Evolutionary conservation across 2,888 invertebrate species (phyloP), one percentile per base, ranked within the genome.

Genomic region (Hypomecis punctinalis): DNA sequence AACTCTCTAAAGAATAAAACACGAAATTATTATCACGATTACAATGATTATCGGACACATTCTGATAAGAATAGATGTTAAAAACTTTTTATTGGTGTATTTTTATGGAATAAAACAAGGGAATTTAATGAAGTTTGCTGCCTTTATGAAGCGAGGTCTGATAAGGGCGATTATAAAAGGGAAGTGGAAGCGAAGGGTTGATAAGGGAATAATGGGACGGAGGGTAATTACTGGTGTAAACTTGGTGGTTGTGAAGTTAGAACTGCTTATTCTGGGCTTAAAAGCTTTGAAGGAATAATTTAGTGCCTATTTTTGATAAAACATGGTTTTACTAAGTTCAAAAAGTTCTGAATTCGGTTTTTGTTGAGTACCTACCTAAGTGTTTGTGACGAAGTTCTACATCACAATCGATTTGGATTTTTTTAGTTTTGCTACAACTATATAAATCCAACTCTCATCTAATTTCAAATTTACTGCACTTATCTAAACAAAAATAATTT

Each of bases 131-230:
- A 87, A 85, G 84, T 82, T 80, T 79, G 79, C 77, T 74, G 79
- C 86, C 87, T 88, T 88, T 88, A 88, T 87, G 83, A 84, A 87
- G 84, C 81, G 84, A 84, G 82, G 83, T 76, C 78, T 81, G 89
- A 90, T 90, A 89, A 89, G 83, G 79, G 78, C 84, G 85, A 86
- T 89, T 88, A 88, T 85, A 84, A 88, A 88, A 83, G 83, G 81
- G 82, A 84, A 81, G 81, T 82, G 81, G 83, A 84, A 85, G 77
- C 80, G 83, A 84, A 85, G 79, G 80, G 78, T 73, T 84, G 89
- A 90, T 89, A 89, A 90, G 83, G 75, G 79, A 86, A 86, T 89
- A 89, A 91, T 86, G 84, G 61, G 39, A 74, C 74, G 77, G 78
- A 77, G 81, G 77, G 76, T 77, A 81, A 79, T 75, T 78, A 77